phyloP scores from a whole-genome alignment of 2,113 vertebrate species.

The Albula goreensis region DNA sequence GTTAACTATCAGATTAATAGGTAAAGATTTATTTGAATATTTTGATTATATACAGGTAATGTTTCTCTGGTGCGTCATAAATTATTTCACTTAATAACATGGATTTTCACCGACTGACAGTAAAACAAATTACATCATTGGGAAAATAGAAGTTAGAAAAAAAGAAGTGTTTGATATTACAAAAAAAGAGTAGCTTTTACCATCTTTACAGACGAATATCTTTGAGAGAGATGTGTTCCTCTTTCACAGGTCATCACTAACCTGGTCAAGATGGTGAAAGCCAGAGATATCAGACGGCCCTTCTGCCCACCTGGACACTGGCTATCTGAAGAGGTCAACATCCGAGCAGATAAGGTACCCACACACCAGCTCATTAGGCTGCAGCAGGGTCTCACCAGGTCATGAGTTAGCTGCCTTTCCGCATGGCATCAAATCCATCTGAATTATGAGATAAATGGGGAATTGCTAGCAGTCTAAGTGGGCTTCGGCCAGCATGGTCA shows the following conservation, averaged over 20 bases:
- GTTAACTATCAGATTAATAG: neutral
- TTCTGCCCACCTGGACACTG: conserved; percentile 96
- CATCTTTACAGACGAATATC: neutral
- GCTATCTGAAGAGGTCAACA: conserved; percentile 95
- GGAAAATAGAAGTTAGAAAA: neutral
- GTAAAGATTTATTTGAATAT: neutral
- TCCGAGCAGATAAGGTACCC: conserved; percentile 91
- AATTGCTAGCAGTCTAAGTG: neutral
- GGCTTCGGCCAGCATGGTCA: neutral
- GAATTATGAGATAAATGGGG: neutral
- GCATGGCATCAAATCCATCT: neutral
- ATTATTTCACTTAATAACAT: neutral
- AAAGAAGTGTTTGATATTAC: neutral
- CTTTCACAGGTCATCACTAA: conserved; percentile 90
- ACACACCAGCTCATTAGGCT: neutral
- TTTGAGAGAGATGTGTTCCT: neutral
- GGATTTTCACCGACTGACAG: neutral
- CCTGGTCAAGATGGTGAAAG: conserved; percentile 97
- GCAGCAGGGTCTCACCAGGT: neutral
- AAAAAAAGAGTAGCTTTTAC: neutral
- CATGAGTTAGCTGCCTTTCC: neutral
- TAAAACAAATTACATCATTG: neutral
- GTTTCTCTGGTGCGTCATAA: neutral
- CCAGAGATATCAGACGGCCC: conserved; percentile 88
- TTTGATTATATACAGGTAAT: neutral